phyloP scores from a whole-genome alignment of 1,140 invertebrate species.

The Heterodera schachtii region DNA sequence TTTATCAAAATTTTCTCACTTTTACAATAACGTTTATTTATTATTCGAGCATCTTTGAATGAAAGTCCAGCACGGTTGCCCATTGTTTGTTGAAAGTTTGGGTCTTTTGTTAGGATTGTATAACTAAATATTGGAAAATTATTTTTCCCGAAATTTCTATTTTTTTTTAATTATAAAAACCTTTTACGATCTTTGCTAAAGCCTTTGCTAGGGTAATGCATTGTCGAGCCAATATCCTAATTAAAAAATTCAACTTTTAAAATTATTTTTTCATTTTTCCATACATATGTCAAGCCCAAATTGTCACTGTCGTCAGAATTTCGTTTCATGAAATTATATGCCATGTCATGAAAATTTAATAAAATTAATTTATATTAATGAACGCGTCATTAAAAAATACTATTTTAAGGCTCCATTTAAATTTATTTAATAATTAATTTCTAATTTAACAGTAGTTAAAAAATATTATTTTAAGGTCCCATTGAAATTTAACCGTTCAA shows the following conservation, averaged over 20 bases:
- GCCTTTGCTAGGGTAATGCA: conserved; percentile 63
- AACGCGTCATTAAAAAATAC: no score
- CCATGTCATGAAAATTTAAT: conserved; percentile 51
- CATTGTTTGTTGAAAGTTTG: conserved; percentile 58
- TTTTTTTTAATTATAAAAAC: neutral
- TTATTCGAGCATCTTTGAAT: conserved; percentile 62
- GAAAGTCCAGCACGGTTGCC: conserved; percentile 58
- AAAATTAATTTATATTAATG: no score
- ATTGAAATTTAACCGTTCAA: no score
- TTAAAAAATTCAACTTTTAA: no score
- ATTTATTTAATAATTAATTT: neutral
- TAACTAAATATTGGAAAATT: conserved; percentile 30
- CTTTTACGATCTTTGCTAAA: conserved; percentile 31
- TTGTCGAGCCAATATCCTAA: conserved; percentile 44
- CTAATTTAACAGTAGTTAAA: no score
- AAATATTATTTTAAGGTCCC: no score
- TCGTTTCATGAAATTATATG: conserved; percentile 61
- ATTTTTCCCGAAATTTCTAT: neutral
- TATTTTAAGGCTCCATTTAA: no score
- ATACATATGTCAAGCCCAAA: conserved; percentile 51
- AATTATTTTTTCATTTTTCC: neutral
- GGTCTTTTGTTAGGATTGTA: conserved; percentile 57
- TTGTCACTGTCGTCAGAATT: conserved; percentile 55
- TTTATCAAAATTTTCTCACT: neutral
- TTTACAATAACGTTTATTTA: conserved; percentile 56